phyloP scores from a whole-genome alignment of 2,113 vertebrate genomes.

The Gambusia affinis region DNA sequence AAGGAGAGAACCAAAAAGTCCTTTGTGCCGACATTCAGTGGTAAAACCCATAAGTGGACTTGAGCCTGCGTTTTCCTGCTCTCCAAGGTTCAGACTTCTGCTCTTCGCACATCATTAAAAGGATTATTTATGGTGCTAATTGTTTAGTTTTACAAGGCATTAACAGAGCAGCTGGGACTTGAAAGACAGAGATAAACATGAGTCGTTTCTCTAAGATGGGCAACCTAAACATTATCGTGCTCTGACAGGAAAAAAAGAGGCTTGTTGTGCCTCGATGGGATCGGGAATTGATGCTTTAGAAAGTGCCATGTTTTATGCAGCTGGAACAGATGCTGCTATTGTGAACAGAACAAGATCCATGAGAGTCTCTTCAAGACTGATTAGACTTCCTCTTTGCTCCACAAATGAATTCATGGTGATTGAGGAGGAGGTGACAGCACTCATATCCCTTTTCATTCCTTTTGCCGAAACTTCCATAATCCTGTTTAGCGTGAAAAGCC shows the following conservation, averaged over 20 bases:
- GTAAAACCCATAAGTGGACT: slow-evolving; percentile 1
- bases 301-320: slow-evolving; percentile 46
- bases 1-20: background rate
- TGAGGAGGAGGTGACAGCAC: slow-evolving; percentile 58
- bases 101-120: slow-evolving; percentile 23
- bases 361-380: slow-evolving; percentile 70
- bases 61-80: background rate
- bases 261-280: slow-evolving; percentile 38
- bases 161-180: slow-evolving; percentile 77
- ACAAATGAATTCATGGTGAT: slow-evolving; percentile 72
- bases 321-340: slow-evolving; percentile 71
- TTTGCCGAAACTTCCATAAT: slow-evolving; percentile 21
- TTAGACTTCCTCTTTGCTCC: slow-evolving; percentile 69
- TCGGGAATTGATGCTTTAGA: slow-evolving; percentile 15
- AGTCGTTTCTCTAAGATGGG: slow-evolving; percentile 53
- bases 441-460: slow-evolving; percentile 39
- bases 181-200: slow-evolving; percentile 74
- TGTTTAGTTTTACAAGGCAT: slow-evolving; percentile 60
- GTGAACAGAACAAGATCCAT: slow-evolving; percentile 67
- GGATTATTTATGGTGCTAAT: slow-evolving; percentile 53
- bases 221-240: slow-evolving; percentile 75
- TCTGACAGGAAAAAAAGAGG: slow-evolving; percentile 64
- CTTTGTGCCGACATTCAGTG: background rate
- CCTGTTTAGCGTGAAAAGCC: slow-evolving; percentile 28
- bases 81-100: slow-evolving; percentile 15